A percentile compares a stretch with the other conserved stretches of the same genome.
Conservation (phyloP, 2,888 invertebrate genomes). For the Octonoba sinensis region DNA sequence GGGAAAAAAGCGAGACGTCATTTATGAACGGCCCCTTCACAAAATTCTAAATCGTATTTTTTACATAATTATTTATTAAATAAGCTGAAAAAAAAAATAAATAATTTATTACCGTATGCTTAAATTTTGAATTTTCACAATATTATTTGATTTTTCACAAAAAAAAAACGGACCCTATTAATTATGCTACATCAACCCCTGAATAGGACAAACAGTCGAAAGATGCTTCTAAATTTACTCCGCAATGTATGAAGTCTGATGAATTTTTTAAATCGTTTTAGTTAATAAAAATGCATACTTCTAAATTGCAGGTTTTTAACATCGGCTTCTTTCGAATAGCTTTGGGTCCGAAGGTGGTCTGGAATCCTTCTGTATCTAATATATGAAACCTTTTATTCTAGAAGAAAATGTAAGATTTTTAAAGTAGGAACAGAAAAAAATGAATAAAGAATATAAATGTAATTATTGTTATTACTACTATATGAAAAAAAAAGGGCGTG, state of each 20-base stretch:
- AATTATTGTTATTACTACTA: not conserved
- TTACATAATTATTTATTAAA: too few species aligned
- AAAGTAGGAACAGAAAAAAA: not conserved
- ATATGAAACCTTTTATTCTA: slow-evolving; percentile 91
- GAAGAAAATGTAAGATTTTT: slow-evolving; percentile 57
- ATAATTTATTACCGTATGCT: not conserved
- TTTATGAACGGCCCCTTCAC: too few species aligned
- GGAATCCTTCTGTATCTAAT: slow-evolving; percentile 94
- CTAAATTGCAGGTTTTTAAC: slow-evolving; percentile 78
- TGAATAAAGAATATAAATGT: not conserved
- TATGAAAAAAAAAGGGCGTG: not conserved
- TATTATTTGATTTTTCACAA: not conserved
- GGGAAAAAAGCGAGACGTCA: too few species aligned
- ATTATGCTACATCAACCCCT: too few species aligned
- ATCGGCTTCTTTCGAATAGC: slow-evolving; percentile 92
- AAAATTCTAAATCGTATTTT: too few species aligned
- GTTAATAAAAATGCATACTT: slow-evolving; percentile 73
- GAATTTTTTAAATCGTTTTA: not conserved
- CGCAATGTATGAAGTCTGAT: too few species aligned
- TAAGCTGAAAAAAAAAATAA: not conserved
- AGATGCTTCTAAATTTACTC: too few species aligned
- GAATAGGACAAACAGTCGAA: too few species aligned
- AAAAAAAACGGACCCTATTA: not conserved
- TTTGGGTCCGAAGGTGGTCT: slow-evolving; percentile 95
- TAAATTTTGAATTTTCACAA: not conserved